Percentiles rank a stretch among this genome's conserved stretches.
phyloP scores from a whole-genome alignment of 1,140 invertebrate genomes.

The Neotoxoptera formosana region DNA sequence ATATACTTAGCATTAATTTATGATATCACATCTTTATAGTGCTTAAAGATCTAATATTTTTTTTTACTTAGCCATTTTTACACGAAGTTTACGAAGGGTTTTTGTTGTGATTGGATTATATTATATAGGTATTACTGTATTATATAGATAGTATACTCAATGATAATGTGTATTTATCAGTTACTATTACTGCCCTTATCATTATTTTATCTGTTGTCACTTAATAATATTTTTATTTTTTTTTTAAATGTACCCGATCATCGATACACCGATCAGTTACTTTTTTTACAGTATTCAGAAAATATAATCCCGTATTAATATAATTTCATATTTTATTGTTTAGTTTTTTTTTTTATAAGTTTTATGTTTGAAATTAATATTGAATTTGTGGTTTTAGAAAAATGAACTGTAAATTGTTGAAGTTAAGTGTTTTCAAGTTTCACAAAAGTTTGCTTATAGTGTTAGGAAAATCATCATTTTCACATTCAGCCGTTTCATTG shows the following conservation, averaged over 20 bases:
- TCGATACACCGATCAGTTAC: too few species aligned
- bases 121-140: too few species aligned
- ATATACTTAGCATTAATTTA: too few species aligned
- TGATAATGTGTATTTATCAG: too few species aligned
- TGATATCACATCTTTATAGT: too few species aligned
- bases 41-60: too few species aligned
- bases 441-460: neutral
- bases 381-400: neutral
- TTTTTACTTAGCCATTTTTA: too few species aligned
- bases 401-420: conserved; percentile 19
- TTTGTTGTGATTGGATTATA: too few species aligned
- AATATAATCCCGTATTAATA: neutral
- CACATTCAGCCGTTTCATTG: conserved; percentile 9
- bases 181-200: neutral
- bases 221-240: neutral
- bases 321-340: neutral
- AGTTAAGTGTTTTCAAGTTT: neutral
- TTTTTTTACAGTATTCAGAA: too few species aligned
- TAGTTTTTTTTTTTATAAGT: neutral
- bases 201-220: neutral
- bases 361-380: neutral
- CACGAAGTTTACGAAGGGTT: too few species aligned
- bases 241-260: neutral
- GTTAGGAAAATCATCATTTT: neutral
- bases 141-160: too few species aligned